Evolutionary conservation across 2,888 invertebrate species (phyloP).

Genomic region (Napeogenes inachia): DNA sequence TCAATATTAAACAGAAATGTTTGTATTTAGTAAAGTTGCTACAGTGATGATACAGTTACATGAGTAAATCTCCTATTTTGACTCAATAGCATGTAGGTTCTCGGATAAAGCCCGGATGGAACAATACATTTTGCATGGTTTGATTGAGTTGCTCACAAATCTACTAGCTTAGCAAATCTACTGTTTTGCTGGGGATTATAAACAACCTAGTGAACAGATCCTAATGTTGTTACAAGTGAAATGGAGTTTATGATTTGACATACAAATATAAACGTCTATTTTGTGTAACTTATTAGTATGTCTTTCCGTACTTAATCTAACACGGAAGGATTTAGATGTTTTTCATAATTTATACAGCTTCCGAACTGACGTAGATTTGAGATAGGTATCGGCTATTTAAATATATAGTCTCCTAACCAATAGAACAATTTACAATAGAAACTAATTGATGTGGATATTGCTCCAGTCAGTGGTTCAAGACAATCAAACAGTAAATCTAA

Average conservation of each 20-base stretch:
- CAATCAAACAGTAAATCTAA: constrained; percentile 4
- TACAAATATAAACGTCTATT: too few relatives aligned
- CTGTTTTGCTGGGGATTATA: constrained; percentile 9
- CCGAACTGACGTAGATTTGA: too few relatives aligned
- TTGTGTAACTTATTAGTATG: too few relatives aligned
- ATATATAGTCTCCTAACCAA: too few relatives aligned
- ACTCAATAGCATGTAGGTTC: constrained; percentile 36
- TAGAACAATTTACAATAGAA: too few relatives aligned
- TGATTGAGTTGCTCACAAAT: constrained; percentile 30
- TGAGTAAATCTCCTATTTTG: constrained; percentile 53
- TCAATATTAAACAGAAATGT: constrained; percentile 46
- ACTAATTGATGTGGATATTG: neutral
- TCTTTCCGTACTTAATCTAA: too few relatives aligned
- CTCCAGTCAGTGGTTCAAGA: neutral
- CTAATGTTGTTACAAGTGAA: too few relatives aligned
- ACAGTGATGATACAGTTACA: constrained; percentile 51
- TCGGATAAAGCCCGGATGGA: constrained; percentile 17
- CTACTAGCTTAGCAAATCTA: constrained; percentile 13
- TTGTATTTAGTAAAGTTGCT: constrained; percentile 46
- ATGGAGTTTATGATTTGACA: too few relatives aligned
- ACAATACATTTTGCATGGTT: constrained; percentile 26
- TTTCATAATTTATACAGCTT: too few relatives aligned
- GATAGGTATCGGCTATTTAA: too few relatives aligned
- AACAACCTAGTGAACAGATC: neutral
- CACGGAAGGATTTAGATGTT: too few relatives aligned